Evolutionary conservation across 2,797 vertebrate species (phyloP), one percentile per base, ranked within the genome.

Genomic region (Cyprinodon diabolis): DNA sequence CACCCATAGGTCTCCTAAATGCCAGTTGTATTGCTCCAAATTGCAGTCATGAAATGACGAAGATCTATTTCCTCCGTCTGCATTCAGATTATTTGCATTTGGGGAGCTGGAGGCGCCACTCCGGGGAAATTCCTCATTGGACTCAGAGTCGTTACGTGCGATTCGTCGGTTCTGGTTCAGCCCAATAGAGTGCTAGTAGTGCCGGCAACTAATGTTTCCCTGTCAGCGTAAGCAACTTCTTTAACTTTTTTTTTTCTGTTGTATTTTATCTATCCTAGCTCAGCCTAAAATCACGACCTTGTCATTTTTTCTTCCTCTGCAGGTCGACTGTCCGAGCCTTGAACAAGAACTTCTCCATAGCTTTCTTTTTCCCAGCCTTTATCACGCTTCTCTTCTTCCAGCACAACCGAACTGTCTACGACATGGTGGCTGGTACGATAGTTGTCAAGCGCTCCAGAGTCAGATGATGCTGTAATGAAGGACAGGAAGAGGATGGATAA

Each of bases 271-370:
- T 51, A 17, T 19, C 25, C 15, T 13, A 45, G 23, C 21, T 10
- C 14, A 43, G 35, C 63, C 1, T 56, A 8, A 25, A 15, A 68
- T 25, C n/a, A 40, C 43, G 12, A 55, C 12, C 43, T 2, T 1
- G 57, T 6, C 48, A 56, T 21, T 74, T 35, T 70, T 5, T 84
- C 19, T 77, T 30, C 62, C 66, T 88, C 66, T 55, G 51, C 91
- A 99, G 98, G 91, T 99, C 98, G 19, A 96, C 97, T 14, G 96
- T 99, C 77, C 95, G 98, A 93, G 97, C 98, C 80, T 91, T 99
- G 93, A 99, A 98, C 95, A 99, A 99, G 95, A 99, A 99, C 94
- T 99, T 99, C 93, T 99, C 98, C 78, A 99, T 99, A 78, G 98
- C 98, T 76, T 98, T 98, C 73, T 99, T 99, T 91, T 99, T 99